These are phyloP conservation scores for Parus major DNA, from an alignment of 2,113 vertebrate species.

Conservation along the genomic window DNA sequence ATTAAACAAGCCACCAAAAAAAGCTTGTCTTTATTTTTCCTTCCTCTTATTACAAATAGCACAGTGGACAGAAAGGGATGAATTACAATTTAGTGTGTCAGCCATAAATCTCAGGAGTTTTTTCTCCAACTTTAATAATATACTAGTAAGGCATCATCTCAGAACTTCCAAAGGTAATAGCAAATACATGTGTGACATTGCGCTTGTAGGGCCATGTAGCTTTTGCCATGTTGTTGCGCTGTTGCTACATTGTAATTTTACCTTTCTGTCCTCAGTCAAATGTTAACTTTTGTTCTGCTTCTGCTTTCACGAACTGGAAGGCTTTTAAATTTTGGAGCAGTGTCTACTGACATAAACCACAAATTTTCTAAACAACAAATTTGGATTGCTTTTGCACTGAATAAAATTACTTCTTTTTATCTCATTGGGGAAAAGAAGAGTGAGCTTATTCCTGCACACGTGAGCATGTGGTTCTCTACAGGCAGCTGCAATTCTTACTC, in stretches of 20 bases:
- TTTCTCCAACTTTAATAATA: background rate
- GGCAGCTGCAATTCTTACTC: background rate
- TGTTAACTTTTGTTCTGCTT: background rate
- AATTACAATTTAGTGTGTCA: background rate
- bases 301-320: background rate
- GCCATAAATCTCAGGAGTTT: background rate
- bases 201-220: background rate
- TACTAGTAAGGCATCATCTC: background rate
- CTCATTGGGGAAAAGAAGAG: background rate
- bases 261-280: background rate
- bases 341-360: background rate
- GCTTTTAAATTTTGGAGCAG: background rate
- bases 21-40: background rate
- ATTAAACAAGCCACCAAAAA: constrained; percentile 14
- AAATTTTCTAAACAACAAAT: background rate
- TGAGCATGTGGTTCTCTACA: background rate
- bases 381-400: background rate
- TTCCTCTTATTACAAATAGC: background rate
- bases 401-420: background rate
- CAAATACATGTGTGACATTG: background rate
- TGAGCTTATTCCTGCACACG: background rate
- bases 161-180: background rate
- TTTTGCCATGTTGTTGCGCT: background rate
- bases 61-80: background rate
- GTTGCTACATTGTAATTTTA: background rate